Conservation (phyloP, 2,113 vertebrate species). For the Apteryx mantelli region DNA sequence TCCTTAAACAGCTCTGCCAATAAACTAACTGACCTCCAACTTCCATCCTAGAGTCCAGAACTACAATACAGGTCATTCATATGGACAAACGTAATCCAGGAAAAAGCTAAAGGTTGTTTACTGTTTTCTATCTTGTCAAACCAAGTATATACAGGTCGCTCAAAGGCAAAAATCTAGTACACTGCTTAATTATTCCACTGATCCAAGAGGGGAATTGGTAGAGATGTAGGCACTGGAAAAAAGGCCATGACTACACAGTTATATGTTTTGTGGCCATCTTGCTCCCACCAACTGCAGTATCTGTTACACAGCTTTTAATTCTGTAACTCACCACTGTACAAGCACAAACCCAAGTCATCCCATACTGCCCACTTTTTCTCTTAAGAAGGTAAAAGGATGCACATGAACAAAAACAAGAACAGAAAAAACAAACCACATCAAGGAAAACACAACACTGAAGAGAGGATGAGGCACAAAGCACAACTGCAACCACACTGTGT, state of each 20-base stretch:
- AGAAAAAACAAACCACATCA: not conserved
- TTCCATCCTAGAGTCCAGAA: not conserved
- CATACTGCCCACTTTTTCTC: not conserved
- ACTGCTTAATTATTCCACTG: not conserved
- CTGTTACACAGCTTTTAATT: not conserved
- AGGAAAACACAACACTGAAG: not conserved
- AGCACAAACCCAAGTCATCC: not conserved
- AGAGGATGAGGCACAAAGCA: not conserved
- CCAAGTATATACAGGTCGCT: not conserved
- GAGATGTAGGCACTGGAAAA: not conserved
- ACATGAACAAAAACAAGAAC: not conserved
- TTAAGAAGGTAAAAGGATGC: not conserved
- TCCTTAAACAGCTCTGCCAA: not conserved
- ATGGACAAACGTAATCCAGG: not conserved
- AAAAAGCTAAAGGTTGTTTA: not conserved
- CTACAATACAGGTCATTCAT: not conserved
- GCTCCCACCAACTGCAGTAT: not conserved
- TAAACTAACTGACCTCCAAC: not conserved
- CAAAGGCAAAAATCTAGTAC: not conserved
- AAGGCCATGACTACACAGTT: not conserved
- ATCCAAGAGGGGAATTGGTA: not conserved
- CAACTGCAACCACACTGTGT: not conserved
- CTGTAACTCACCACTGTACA: not conserved
- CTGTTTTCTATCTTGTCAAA: not conserved
- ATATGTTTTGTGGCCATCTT: not conserved